Evolutionary conservation across 1,140 invertebrate genomes (phyloP).

Genomic region (Drosophila bocqueti): DNA sequence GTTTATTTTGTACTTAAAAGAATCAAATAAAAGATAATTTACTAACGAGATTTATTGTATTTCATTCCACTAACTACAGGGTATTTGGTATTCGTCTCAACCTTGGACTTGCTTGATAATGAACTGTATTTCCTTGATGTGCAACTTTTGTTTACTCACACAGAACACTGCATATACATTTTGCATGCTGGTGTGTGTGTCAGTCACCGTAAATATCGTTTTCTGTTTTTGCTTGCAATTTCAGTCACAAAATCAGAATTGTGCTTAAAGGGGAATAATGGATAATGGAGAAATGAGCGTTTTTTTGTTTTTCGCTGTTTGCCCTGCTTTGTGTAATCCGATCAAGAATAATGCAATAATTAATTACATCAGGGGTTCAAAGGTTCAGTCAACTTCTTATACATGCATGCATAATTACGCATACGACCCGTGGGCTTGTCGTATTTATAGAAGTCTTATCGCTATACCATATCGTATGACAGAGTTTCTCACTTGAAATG

Average conservation of each 20-base stretch:
- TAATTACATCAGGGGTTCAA: constrained; percentile 29
- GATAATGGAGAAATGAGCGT: neutral
- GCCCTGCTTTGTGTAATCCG: constrained; percentile 20
- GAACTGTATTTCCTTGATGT: constrained; percentile 43
- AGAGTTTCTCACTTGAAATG: constrained; percentile 8
- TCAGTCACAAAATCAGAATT: constrained; percentile 18
- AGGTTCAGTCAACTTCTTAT: constrained; percentile 36
- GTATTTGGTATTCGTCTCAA: neutral
- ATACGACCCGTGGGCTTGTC: constrained; percentile 21
- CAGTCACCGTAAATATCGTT: constrained; percentile 20
- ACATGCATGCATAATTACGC: constrained; percentile 24
- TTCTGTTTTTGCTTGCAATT: constrained; percentile 23
- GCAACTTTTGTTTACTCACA: constrained; percentile 27
- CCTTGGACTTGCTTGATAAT: constrained; percentile 10
- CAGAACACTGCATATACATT: neutral
- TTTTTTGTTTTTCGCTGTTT: too few relatives aligned
- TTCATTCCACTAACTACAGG: neutral
- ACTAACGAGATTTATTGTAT: neutral
- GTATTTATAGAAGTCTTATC: constrained; percentile 21
- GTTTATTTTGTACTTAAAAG: neutral
- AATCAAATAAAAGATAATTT: neutral
- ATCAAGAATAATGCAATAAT: constrained; percentile 14
- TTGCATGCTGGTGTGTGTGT: neutral
- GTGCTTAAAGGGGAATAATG: neutral
- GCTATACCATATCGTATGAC: constrained; percentile 20